Percentiles rank a stretch among this genome's conserved stretches.
These are phyloP conservation scores for Cephus spinipes DNA, from an alignment of 2,888 invertebrate genomes.

Conservation along the genomic window DNA sequence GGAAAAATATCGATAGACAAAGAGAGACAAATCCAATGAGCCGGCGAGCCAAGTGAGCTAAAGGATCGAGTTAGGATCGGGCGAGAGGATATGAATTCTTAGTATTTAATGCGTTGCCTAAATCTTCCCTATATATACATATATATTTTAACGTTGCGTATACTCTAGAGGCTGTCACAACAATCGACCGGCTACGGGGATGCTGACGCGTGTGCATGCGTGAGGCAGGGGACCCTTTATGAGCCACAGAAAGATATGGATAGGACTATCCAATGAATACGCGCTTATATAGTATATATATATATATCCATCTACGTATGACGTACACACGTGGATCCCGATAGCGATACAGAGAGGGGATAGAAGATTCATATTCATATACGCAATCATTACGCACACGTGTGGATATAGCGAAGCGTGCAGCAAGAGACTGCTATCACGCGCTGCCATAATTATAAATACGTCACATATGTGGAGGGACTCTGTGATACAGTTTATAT, in stretches of 20 bases:
- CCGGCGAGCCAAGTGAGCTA: neutral
- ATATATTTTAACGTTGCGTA: neutral
- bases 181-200: neutral
- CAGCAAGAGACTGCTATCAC: neutral
- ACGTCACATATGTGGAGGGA: neutral
- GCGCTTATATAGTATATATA: too few relatives aligned
- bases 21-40: too few relatives aligned
- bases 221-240: neutral
- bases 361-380: neutral
- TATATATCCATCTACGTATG: neutral
- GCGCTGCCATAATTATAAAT: neutral
- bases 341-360: neutral
- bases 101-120: conserved; percentile 10
- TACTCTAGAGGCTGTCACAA: neutral
- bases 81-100: conserved; percentile 43
- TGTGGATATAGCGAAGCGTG: neutral
- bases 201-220: neutral
- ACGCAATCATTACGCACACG: neutral
- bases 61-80: neutral
- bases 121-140: neutral
- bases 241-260: neutral
- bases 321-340: neutral
- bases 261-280: neutral
- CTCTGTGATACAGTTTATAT: neutral
- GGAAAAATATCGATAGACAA: too few relatives aligned